A percentile compares a stretch with the other conserved stretches of the same genome.
phyloP scores from a whole-genome alignment of 2,113 vertebrate genomes.

The Rutilus rutilus region DNA sequence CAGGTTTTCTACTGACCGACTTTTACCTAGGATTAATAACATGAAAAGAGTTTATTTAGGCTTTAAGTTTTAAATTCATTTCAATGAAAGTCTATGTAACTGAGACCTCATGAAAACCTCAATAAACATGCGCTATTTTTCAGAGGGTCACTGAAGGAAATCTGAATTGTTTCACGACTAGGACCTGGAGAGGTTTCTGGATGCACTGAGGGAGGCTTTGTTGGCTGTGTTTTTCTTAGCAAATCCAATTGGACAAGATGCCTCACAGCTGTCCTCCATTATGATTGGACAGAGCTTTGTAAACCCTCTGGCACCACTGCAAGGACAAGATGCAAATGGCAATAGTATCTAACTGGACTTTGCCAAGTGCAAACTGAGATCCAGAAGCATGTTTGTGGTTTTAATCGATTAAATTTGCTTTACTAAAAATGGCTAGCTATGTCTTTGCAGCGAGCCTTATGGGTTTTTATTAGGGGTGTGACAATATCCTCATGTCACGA shows the following conservation, averaged over 20 bases:
- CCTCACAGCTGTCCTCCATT: constrained; percentile 29
- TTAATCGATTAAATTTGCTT: background rate
- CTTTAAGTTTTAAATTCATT: background rate
- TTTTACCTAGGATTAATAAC: background rate
- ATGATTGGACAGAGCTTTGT: constrained; percentile 26
- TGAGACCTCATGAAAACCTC: background rate
- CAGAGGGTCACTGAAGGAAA: background rate
- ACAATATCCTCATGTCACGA: too few species aligned
- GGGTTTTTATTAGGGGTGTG: background rate
- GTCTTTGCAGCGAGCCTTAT: background rate
- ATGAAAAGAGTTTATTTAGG: background rate
- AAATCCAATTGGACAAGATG: constrained; percentile 28
- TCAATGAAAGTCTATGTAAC: background rate
- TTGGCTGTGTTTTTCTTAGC: background rate
- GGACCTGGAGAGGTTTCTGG: background rate
- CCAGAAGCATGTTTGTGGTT: background rate
- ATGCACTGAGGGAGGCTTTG: background rate
- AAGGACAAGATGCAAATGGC: background rate
- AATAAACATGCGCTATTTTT: background rate
- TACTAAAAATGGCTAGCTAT: background rate
- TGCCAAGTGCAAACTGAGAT: constrained; percentile 17
- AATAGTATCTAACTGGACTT: background rate
- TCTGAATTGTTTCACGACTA: background rate
- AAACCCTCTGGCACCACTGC: constrained; percentile 6
- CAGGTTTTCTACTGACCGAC: background rate